Conservation (phyloP, 1,140 invertebrate genomes). For the Ceratina australensis region DNA sequence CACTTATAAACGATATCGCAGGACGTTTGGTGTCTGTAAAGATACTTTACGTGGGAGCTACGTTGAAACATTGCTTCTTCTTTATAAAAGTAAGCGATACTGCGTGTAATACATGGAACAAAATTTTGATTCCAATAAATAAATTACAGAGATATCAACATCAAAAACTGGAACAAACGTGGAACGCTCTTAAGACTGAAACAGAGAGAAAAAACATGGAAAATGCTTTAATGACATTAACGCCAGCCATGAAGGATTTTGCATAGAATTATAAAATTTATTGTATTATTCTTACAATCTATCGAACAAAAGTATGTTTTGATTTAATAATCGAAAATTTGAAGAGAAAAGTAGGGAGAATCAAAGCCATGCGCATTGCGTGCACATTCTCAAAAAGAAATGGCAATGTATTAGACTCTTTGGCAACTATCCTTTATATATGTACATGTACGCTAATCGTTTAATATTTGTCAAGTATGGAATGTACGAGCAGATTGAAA, state of each 20-base stretch:
- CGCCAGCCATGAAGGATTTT: slow-evolving; percentile 71
- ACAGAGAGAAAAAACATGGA: slow-evolving; percentile 73
- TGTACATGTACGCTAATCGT: no score
- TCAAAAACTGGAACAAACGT: slow-evolving; percentile 80
- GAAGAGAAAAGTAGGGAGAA: no score
- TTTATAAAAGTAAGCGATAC: slow-evolving; percentile 80
- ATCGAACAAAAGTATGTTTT: no score
- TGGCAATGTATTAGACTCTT: no score
- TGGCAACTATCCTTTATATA: no score
- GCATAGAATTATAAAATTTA: no score
- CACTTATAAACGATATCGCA: slow-evolving; percentile 83
- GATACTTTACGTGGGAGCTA: slow-evolving; percentile 87
- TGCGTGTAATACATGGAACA: background rate
- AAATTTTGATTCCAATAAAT: background rate
- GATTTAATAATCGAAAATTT: no score
- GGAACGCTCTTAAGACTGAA: slow-evolving; percentile 79
- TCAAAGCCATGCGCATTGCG: no score
- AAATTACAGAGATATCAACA: slow-evolving; percentile 82
- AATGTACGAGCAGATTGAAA: background rate
- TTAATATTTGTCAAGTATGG: no score
- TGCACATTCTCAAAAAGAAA: no score
- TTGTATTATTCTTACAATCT: no score
- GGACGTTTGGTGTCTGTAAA: slow-evolving; percentile 82
- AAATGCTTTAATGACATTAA: slow-evolving; percentile 73
- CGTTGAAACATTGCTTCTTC: slow-evolving; percentile 87